Conservation (phyloP, 2,888 invertebrate species). For the Aphelenchoides bicaudatus region DNA sequence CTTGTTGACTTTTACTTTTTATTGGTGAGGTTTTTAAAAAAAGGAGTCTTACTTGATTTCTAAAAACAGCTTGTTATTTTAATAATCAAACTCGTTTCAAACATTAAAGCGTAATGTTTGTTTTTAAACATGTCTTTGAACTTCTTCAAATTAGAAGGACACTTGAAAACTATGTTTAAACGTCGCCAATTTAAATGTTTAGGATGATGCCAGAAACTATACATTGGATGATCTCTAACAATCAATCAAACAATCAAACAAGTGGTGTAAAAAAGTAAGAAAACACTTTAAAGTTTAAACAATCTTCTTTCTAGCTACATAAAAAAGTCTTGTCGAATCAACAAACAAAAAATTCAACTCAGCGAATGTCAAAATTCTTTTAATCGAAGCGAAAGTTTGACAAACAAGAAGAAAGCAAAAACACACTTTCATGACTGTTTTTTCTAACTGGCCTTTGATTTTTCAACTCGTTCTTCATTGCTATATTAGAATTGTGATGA, state of each 20-base stretch:
- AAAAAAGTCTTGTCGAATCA: constrained; percentile 35
- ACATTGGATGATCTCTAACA: constrained; percentile 53
- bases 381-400: constrained; percentile 8
- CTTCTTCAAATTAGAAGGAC: too few species aligned
- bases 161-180: too few species aligned
- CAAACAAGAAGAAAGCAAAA: constrained; percentile 21
- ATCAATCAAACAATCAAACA: constrained; percentile 29
- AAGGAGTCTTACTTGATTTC: too few species aligned
- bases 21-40: too few species aligned
- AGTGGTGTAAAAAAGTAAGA: too few species aligned
- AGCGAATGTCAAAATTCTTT: constrained; percentile 28
- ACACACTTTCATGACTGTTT: constrained; percentile 39
- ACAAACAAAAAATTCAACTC: constrained; percentile 34
- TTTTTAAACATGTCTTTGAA: too few species aligned
- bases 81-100: too few species aligned
- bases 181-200: too few species aligned
- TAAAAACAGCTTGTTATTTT: too few species aligned
- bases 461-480: constrained; percentile 46
- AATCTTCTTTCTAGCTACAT: too few species aligned
- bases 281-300: too few species aligned
- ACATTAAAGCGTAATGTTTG: too few species aligned
- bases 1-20: constrained; percentile 44
- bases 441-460: constrained; percentile 33
- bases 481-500: constrained; percentile 53
- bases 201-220: constrained; percentile 46